Evolutionary conservation across 2,797 vertebrate species (phyloP).

Genomic region (Decapterus maruadsi): DNA sequence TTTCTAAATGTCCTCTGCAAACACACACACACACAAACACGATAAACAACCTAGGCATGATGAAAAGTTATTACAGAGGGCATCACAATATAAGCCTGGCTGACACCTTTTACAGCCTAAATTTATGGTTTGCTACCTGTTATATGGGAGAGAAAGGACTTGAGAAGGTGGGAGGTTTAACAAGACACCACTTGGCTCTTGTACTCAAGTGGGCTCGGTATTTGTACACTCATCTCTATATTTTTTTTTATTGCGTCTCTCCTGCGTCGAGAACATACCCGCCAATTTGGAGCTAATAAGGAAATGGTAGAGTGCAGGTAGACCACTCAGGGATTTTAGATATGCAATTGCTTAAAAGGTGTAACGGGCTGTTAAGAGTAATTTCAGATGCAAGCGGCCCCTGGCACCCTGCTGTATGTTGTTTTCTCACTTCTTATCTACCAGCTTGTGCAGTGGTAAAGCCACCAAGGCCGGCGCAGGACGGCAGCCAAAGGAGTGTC

Average conservation of each 20-base stretch:
- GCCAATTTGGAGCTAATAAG: slow-evolving; percentile 62
- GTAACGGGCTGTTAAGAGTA: slow-evolving; percentile 31
- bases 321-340: slow-evolving; percentile 32
- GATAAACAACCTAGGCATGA: slow-evolving; percentile 45
- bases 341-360: slow-evolving; percentile 33
- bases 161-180: slow-evolving; percentile 64
- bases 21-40: slow-evolving; percentile 28
- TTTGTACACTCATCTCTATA: slow-evolving; percentile 58
- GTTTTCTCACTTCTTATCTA: slow-evolving; percentile 42
- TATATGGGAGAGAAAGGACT: slow-evolving; percentile 58
- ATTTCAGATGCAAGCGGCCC: slow-evolving; percentile 46
- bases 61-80: slow-evolving; percentile 66
- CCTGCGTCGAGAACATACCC: slow-evolving; percentile 34
- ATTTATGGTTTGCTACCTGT: slow-evolving; percentile 67
- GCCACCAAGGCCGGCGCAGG: slow-evolving; percentile 4
- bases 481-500: slow-evolving; percentile 27
- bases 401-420: slow-evolving; percentile 17
- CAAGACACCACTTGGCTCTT: slow-evolving; percentile 64
- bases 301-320: slow-evolving; percentile 39
- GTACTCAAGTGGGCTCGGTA: slow-evolving; percentile 41
- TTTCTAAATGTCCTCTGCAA: slow-evolving; percentile 27
- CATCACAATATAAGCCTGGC: slow-evolving; percentile 56
- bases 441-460: slow-evolving; percentile 17
- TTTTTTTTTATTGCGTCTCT: slow-evolving; percentile 28
- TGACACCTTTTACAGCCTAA: slow-evolving; percentile 68